These are phyloP conservation scores for Isotomurus palustris DNA, from an alignment of 2,888 invertebrate species.

Conservation along the genomic window DNA sequence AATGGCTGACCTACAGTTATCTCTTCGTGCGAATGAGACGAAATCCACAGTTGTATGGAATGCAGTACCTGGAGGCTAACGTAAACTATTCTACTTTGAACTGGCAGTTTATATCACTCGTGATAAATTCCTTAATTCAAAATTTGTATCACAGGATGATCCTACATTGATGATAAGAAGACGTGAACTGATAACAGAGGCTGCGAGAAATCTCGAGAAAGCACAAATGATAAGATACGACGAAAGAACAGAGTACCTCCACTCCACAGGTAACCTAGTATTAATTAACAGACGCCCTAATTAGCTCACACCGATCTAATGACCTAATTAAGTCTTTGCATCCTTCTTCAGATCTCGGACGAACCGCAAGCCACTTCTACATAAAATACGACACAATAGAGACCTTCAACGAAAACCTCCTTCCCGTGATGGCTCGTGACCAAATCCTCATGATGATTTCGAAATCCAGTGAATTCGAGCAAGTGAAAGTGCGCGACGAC, in stretches of 20 bases:
- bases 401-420: slow-evolving; percentile 78
- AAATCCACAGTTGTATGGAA: slow-evolving; percentile 77
- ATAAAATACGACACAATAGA: slow-evolving; percentile 94
- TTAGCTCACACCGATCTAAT: too few species aligned
- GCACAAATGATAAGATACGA: slow-evolving; percentile 93
- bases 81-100: slow-evolving; percentile 50
- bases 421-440: slow-evolving; percentile 75
- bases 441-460: slow-evolving; percentile 88
- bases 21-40: slow-evolving; percentile 87
- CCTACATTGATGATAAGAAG: slow-evolving; percentile 72
- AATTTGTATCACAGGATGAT: slow-evolving; percentile 62
- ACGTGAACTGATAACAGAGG: slow-evolving; percentile 68
- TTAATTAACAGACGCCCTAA: too few species aligned
- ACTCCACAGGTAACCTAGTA: slow-evolving; percentile 50
- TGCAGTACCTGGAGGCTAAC: slow-evolving; percentile 59
- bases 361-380: slow-evolving; percentile 96
- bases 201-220: slow-evolving; percentile 81
- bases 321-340: too few species aligned
- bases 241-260: slow-evolving; percentile 71
- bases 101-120: too few species aligned
- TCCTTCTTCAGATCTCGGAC: slow-evolving; percentile 73
- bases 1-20: slow-evolving; percentile 97
- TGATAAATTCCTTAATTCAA: background rate
- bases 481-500: slow-evolving; percentile 92
- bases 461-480: slow-evolving; percentile 88